Evolutionary conservation across 2,797 vertebrate genomes (phyloP).

Genomic region (Schizothorax lantsangensis): DNA sequence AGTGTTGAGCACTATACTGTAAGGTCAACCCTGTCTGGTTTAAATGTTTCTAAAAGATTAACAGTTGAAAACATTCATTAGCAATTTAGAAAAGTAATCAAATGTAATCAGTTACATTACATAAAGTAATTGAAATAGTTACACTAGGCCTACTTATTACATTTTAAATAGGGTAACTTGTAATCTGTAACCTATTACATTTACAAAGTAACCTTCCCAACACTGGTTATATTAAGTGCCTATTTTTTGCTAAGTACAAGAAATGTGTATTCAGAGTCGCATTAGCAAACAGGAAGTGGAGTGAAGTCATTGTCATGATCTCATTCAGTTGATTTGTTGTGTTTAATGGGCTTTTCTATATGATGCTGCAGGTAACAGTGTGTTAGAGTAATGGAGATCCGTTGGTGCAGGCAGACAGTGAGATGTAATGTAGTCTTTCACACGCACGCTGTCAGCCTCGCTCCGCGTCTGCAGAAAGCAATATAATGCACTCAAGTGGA

Average conservation of each 20-base stretch:
- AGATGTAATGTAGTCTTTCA: constrained; percentile 51
- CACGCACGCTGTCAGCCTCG: not conserved
- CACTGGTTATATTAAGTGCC: not conserved
- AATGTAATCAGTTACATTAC: not conserved
- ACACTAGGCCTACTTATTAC: not conserved
- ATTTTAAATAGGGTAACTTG: not conserved
- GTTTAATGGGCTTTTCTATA: constrained; percentile 30
- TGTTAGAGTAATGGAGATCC: constrained; percentile 47
- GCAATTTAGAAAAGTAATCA: too few relatives aligned
- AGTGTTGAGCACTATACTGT: too few relatives aligned
- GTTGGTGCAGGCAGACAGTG: constrained; percentile 34
- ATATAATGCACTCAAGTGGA: constrained; percentile 55
- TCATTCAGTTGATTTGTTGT: constrained; percentile 39
- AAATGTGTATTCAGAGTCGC: not conserved
- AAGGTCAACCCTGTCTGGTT: too few relatives aligned
- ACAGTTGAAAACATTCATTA: too few relatives aligned
- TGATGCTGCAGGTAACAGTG: not conserved
- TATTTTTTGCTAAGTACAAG: not conserved
- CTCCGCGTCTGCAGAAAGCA: constrained; percentile 10
- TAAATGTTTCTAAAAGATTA: too few relatives aligned
- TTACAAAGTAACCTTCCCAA: not conserved
- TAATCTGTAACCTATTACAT: not conserved
- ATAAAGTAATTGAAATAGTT: not conserved
- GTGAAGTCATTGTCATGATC: constrained; percentile 29
- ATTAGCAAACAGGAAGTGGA: constrained; percentile 4